A percentile compares a stretch with the other conserved stretches of the same genome.
phyloP scores from a whole-genome alignment of 2,113 vertebrate genomes.

The Anhinga rufa region DNA sequence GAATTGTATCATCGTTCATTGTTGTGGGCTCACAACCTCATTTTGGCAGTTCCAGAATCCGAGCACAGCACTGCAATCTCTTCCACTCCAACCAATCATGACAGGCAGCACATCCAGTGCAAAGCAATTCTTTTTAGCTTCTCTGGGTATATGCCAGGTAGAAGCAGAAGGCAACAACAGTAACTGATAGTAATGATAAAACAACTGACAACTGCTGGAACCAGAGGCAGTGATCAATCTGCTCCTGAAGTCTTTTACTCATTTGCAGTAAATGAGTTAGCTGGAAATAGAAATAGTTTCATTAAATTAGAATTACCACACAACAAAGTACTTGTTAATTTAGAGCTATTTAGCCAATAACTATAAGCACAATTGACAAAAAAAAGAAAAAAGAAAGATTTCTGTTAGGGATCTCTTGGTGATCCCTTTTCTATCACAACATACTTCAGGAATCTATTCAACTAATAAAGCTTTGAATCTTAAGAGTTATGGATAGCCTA shows the following conservation, averaged over 20 bases:
- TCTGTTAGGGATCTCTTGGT: neutral
- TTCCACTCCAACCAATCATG: neutral
- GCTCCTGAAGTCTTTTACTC: conserved; percentile 85
- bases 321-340: neutral
- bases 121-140: conserved; percentile 7
- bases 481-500: neutral
- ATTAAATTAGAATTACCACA: neutral
- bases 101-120: neutral
- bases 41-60: conserved; percentile 7
- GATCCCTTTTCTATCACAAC: neutral
- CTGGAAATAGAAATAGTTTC: conserved; percentile 68
- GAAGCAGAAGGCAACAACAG: conserved; percentile 77
- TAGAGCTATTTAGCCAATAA: neutral
- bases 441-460: neutral
- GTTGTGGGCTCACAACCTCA: neutral
- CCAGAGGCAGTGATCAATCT: conserved; percentile 86
- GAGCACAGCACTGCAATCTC: neutral
- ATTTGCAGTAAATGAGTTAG: conserved; percentile 79
- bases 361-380: neutral
- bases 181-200: conserved; percentile 78
- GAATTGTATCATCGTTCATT: neutral
- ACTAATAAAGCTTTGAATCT: neutral
- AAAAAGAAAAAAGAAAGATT: neutral
- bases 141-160: conserved; percentile 55
- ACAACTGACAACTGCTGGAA: conserved; percentile 84